Evolutionary conservation across 1,140 invertebrate species (phyloP).

Genomic region (Phenacoccus solenopsis): DNA sequence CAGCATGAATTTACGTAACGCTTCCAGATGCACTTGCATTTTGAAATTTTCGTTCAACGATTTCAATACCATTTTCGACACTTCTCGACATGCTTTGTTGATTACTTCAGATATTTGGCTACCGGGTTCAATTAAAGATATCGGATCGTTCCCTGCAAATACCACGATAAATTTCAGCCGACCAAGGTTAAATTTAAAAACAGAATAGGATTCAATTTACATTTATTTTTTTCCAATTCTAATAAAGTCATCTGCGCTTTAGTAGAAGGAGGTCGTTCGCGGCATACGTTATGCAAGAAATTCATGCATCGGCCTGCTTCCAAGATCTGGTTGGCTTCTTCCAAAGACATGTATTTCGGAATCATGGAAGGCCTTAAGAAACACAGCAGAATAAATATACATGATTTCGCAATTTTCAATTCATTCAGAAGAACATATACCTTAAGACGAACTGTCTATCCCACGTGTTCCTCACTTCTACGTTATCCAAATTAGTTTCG

Average conservation of each 20-base stretch:
- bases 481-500: conserved; percentile 49
- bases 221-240: conserved; percentile 36
- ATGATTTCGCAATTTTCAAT: too few species aligned
- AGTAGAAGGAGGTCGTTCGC: conserved; percentile 47
- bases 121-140: conserved; percentile 48
- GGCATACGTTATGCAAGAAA: conserved; percentile 82
- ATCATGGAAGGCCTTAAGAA: conserved; percentile 52
- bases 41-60: conserved; percentile 77
- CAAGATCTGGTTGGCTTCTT: conserved; percentile 63
- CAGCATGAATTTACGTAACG: conserved; percentile 77
- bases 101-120: conserved; percentile 64
- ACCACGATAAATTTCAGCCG: conserved; percentile 36
- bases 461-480: conserved; percentile 77
- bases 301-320: conserved; percentile 91
- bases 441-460: conserved; percentile 84
- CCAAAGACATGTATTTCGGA: conserved; percentile 58
- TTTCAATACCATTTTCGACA: conserved; percentile 72
- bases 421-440: too few species aligned
- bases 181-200: too few species aligned
- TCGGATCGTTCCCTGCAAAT: conserved; percentile 25
- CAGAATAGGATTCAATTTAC: too few species aligned
- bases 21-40: conserved; percentile 80
- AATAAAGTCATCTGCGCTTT: conserved; percentile 35
- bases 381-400: too few species aligned
- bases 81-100: conserved; percentile 69